Evolutionary conservation across 2,113 vertebrate genomes (phyloP), one percentile per base, ranked within the genome.

Genomic region (Lutjanus erythropterus): DNA sequence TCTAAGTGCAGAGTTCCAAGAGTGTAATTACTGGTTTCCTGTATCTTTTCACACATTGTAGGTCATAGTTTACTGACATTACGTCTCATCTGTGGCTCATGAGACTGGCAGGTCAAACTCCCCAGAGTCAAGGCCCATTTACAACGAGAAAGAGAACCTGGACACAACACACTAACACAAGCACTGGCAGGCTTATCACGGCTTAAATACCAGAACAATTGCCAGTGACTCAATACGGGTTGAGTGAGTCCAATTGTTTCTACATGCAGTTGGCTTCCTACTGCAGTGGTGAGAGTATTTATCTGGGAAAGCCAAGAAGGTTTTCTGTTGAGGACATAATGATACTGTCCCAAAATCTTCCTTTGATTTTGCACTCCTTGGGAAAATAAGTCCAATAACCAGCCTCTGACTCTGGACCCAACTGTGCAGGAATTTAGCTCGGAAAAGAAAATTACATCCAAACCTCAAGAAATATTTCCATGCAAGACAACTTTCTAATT

Each of bases 211-310:
- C 71, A 84, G 56, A 71, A 79, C 70, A 89, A 80, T 86, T 81
- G 67, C 88, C 80, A 90, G 61, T 61, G 71, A 87, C 67, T 89
- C 71, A 42, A 73, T 82, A 56, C 71, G 60, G 65, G 71, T 82
- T 23, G 68, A 83, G 50, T 66, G 35, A 92, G 86, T 81, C 49
- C 76, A 77, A 66, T 64, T 75, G 58, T 19, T 31, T 56, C 61
- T 61, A 42, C 21, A 41, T 44, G 61, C 55, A 65, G 78, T 47
- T 79, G 78, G 55, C 47, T 58, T 71, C 59, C 52, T 18, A 23
- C 52, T 44, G 47, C 66, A 60, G 59, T 58, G 53, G 55, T 73
- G 75, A 75, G 60, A 69, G 31, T 56, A 73, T 78, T 84, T 61
- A 71, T 78, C 60, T 69, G 73, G 47, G 56, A 52, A 35, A 62